Base-by-base conservation (phyloP, 2,113 vertebrate genomes). In the Philantomba maxwellii region DNA sequence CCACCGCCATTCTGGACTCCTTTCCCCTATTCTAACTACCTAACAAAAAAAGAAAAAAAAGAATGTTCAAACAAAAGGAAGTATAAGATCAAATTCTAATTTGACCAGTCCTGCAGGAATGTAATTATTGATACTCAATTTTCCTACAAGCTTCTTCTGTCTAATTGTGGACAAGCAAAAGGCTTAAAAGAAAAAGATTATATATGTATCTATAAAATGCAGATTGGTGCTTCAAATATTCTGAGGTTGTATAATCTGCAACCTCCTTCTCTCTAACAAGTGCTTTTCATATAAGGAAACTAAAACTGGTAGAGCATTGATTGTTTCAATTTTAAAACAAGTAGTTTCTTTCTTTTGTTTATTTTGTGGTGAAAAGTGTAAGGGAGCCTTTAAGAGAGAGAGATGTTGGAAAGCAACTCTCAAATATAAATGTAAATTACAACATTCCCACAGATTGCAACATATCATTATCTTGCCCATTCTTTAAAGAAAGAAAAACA, bases 371-470 rank as follows among this genome's bases (percentile, higher is more conserved):
- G 78, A 96, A 97, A 97, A 97, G 83, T 66, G 45, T 96, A 96
- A 97, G 45, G 70, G 53, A 95, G 86, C 23, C 94, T 93, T 95
- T 96, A 97, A 96, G 73, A 97, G 86, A 96, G 85, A 95, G 49
- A 25, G 78, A 89, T 92, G 64, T 94, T 97, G 82, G 95, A 98
- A 97, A 97, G 92, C 90, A 93, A 87, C 60, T 60, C 66, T 95
- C 39, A 73, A 97, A 97, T 98, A 95, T 87, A 96, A 97, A 98
- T 98, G 96, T 92, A 97, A 98, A 97, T 97, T 98, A 96, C 78
- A 92, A 95, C 97, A 98, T 95, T 97, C 93, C 82, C 55, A 90
- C 87, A 95, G 97, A 96, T 89, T 96, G 82, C 86, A 97, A 97
- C 85, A 39, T 98, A 87, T 96, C 82, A 97, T 98, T 98, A 97